phyloP scores from a whole-genome alignment of 2,888 invertebrate genomes.

The Odontothrips loti region DNA sequence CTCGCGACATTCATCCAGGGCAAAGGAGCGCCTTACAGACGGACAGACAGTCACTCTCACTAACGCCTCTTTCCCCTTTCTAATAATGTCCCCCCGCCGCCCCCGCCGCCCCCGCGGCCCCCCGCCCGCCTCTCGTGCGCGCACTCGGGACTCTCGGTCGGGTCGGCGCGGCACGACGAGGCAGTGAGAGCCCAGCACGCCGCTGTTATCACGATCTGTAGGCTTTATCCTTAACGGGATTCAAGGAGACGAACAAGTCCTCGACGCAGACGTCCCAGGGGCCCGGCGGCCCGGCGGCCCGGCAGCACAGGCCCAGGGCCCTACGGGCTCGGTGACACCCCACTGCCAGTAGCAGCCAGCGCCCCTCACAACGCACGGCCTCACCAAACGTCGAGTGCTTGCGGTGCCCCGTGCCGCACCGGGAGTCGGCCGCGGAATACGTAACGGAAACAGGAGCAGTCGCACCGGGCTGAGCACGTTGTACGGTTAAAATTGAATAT shows the following conservation, averaged over 20 bases:
- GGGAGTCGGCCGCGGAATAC: neutral
- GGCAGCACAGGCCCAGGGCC: too few relatives aligned
- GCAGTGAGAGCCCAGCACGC: neutral
- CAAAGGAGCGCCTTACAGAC: neutral
- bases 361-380: neutral
- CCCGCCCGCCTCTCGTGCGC: neutral
- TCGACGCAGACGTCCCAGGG: too few relatives aligned
- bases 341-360: neutral
- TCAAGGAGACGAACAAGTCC: neutral
- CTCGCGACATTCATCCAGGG: neutral
- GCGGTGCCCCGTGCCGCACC: neutral
- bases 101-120: neutral
- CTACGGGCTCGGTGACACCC: neutral
- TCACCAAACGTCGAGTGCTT: too few relatives aligned
- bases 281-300: too few relatives aligned
- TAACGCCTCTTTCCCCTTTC: neutral
- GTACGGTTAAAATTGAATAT: too few relatives aligned
- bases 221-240: neutral
- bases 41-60: neutral
- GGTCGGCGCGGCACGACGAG: too few relatives aligned
- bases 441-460: too few relatives aligned
- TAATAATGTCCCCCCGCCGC: neutral
- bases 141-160: too few relatives aligned
- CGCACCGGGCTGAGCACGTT: too few relatives aligned
- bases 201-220: constrained; percentile 3